phyloP scores from a whole-genome alignment of 2,113 vertebrate genomes.

The Desmodus rotundus region DNA sequence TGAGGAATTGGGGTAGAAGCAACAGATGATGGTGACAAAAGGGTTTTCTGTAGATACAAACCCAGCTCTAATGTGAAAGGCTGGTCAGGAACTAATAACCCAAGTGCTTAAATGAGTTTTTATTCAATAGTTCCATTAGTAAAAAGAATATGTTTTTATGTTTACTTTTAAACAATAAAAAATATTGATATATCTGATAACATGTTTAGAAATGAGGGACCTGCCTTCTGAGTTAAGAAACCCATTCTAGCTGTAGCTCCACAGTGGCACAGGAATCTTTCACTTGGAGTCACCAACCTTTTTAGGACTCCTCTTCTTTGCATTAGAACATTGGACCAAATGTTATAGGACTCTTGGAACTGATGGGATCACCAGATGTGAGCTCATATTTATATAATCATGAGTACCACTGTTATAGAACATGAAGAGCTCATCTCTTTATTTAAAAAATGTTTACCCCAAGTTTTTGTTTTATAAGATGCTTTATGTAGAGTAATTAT shows the following conservation, averaged over 20 bases:
- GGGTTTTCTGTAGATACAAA: not conserved
- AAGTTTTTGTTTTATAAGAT: not conserved
- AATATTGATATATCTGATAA: not conserved
- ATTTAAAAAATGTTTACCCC: not conserved
- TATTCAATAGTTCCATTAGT: not conserved
- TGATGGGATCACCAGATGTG: not conserved
- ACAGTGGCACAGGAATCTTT: not conserved
- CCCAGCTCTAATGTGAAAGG: not conserved
- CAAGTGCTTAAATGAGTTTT: not conserved
- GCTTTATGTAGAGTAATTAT: not conserved
- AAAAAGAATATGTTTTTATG: not conserved
- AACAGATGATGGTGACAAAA: not conserved
- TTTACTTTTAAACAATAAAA: slow-evolving; percentile 7
- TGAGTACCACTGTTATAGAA: not conserved
- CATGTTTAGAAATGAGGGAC: not conserved
- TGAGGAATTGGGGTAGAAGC: slow-evolving; percentile 7
- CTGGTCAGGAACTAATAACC: not conserved
- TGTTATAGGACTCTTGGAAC: no score
- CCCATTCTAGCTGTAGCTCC: not conserved
- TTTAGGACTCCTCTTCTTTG: not conserved
- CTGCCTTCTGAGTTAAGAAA: not conserved
- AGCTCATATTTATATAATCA: not conserved
- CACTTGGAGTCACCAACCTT: not conserved
- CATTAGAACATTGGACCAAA: not conserved
- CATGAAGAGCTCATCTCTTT: not conserved